Percentiles rank a stretch among this genome's conserved stretches.
Evolutionary conservation across 2,797 vertebrate genomes (phyloP).

Genomic region (Peromyscus nudipes): DNA sequence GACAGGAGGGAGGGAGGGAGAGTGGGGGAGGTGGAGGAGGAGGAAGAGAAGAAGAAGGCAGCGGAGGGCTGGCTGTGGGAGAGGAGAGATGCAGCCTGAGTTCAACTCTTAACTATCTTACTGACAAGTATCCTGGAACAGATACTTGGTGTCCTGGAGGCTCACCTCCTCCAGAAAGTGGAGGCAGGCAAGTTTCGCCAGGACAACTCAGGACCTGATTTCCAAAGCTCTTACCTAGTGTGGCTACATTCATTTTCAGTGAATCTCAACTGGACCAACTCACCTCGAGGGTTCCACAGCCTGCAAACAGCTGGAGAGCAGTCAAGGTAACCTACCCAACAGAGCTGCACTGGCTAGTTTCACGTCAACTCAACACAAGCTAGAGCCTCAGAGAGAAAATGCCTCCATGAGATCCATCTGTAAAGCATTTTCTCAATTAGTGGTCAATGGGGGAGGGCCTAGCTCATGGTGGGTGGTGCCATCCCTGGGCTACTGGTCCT

Average conservation of each 20-base stretch:
- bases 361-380: background rate
- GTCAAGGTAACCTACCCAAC: fast-evolving
- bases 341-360: background rate
- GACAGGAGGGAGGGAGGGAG: background rate
- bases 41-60: background rate
- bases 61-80: background rate
- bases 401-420: background rate
- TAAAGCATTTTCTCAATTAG: background rate
- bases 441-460: background rate
- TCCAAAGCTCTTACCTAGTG: background rate
- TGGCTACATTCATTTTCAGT: background rate
- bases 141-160: background rate
- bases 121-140: background rate
- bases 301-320: background rate
- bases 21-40: no score
- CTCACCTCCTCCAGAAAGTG: background rate
- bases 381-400: background rate
- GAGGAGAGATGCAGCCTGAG: background rate
- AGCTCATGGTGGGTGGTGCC: background rate
- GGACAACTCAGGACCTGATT: background rate
- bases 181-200: background rate
- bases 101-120: background rate
- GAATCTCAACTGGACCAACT: background rate
- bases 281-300: background rate
- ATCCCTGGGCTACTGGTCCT: background rate